phyloP scores from a whole-genome alignment of 2,888 invertebrate species.

The Clanis bilineata region DNA sequence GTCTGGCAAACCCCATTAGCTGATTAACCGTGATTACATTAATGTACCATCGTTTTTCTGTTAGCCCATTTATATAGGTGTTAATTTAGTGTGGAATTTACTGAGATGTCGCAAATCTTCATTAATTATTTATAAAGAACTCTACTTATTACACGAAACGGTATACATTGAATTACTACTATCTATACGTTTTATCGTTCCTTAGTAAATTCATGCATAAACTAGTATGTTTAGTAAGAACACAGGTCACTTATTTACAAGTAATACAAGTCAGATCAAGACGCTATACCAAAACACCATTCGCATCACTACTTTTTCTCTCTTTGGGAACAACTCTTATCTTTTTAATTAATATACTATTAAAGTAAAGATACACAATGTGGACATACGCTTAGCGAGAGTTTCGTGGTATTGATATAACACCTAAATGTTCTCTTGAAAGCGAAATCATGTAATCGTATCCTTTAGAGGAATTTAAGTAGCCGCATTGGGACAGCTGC shows the following conservation, averaged over 20 bases:
- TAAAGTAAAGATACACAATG: neutral
- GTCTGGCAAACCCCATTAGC: slow-evolving; percentile 62
- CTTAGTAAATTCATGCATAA: too few species aligned
- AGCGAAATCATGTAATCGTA: slow-evolving; percentile 71
- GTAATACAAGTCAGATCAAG: too few species aligned
- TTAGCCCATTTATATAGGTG: slow-evolving; percentile 12
- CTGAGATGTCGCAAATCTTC: too few species aligned
- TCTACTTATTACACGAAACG: too few species aligned
- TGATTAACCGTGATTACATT: slow-evolving; percentile 60
- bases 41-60: slow-evolving; percentile 40
- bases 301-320: too few species aligned
- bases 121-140: too few species aligned
- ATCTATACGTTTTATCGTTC: too few species aligned
- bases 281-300: too few species aligned
- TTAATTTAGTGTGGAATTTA: neutral
- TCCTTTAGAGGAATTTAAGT: slow-evolving; percentile 66
- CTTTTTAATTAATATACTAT: neutral
- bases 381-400: neutral
- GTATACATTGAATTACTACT: too few species aligned
- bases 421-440: slow-evolving; percentile 55
- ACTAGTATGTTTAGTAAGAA: too few species aligned
- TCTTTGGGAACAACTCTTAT: too few species aligned
- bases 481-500: slow-evolving; percentile 74
- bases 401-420: slow-evolving; percentile 12
- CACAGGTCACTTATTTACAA: too few species aligned